Conservation (phyloP, 2,888 invertebrate genomes). For the Nesidiocoris tenuis region DNA sequence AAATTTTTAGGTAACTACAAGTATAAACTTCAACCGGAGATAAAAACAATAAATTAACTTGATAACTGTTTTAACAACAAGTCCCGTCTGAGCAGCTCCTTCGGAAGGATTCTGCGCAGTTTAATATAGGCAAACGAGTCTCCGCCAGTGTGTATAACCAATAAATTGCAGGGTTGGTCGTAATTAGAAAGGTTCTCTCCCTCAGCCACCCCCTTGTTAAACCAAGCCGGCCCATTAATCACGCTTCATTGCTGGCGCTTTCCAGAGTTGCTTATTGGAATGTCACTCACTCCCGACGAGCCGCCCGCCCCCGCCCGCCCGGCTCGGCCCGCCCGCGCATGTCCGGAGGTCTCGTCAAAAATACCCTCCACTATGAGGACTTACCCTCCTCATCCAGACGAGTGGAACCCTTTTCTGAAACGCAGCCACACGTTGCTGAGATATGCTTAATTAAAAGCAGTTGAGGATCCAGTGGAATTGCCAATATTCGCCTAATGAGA, state of each 20-base stretch:
- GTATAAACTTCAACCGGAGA: no score
- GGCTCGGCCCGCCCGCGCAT: slow-evolving; percentile 24
- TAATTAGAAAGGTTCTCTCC: slow-evolving; percentile 51
- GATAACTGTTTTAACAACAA: no score
- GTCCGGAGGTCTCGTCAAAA: slow-evolving; percentile 38
- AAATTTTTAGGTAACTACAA: no score
- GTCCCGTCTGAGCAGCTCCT: slow-evolving; percentile 6
- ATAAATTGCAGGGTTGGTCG: slow-evolving; percentile 50
- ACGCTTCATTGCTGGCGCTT: slow-evolving; percentile 49
- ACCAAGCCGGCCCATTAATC: slow-evolving; percentile 48
- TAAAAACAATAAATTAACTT: no score
- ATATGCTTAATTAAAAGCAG: slow-evolving; percentile 46
- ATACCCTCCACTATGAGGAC: slow-evolving; percentile 6
- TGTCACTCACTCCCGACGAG: slow-evolving; percentile 49
- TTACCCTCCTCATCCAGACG: background rate
- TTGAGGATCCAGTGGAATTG: slow-evolving; percentile 43
- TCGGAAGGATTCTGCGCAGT: slow-evolving; percentile 41
- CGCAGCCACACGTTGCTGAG: slow-evolving; percentile 26
- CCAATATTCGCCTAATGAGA: slow-evolving; percentile 45
- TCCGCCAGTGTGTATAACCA: slow-evolving; percentile 49
- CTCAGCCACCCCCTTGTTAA: slow-evolving; percentile 34
- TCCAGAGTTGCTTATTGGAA: slow-evolving; percentile 50
- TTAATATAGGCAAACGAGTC: slow-evolving; percentile 45
- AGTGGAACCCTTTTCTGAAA: slow-evolving; percentile 16
- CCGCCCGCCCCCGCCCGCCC: background rate